A percentile compares a stretch with the other conserved stretches of the same genome.
These are phyloP conservation scores for Antrozous pallidus DNA, from an alignment of 2,797 vertebrate species.

Conservation along the genomic window DNA sequence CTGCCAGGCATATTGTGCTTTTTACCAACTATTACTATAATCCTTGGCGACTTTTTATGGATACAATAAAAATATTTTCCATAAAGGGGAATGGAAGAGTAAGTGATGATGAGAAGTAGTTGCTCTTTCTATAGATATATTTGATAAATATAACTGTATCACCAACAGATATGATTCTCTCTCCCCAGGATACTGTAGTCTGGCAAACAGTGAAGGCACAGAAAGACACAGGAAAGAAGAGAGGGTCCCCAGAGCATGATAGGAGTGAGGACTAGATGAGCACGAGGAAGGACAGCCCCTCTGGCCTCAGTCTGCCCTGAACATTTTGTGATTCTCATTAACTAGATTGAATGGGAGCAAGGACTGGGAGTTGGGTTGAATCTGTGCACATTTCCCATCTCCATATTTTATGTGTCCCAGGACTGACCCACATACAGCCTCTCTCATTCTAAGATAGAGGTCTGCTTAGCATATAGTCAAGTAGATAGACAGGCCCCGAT, in stretches of 20 bases:
- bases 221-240: not conserved
- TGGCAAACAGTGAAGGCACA: not conserved
- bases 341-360: not conserved
- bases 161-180: not conserved
- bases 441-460: not conserved
- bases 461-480: not conserved
- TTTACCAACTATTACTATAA: not conserved
- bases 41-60: not conserved
- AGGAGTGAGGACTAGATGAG: not conserved
- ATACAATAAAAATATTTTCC: not conserved
- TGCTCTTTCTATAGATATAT: not conserved
- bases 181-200: not conserved
- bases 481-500: not conserved
- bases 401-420: slow-evolving; percentile 24
- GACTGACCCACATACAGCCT: not conserved
- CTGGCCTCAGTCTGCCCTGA: not conserved
- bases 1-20: not conserved
- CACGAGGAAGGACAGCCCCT: not conserved
- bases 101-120: not conserved
- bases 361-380: not conserved
- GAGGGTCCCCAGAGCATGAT: not conserved
- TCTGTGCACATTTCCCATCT: not conserved
- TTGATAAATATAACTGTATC: not conserved
- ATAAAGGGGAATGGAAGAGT: not conserved
- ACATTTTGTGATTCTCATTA: not conserved